phyloP scores from a whole-genome alignment of 2,113 vertebrate genomes.

The Carassius gibelio region DNA sequence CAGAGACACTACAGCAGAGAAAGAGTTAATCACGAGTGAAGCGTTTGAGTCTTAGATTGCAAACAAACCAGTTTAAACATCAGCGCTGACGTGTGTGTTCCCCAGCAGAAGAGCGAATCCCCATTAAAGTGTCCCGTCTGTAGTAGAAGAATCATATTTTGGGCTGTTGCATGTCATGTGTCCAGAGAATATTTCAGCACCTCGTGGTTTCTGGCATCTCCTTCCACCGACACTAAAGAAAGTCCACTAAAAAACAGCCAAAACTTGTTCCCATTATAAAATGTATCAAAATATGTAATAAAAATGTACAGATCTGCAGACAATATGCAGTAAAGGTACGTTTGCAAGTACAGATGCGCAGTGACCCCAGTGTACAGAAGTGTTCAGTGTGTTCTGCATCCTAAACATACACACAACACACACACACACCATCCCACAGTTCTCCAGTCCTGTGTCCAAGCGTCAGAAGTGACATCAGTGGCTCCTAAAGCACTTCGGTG shows the following conservation, averaged over 20 bases:
- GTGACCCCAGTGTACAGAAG: conserved; percentile 81
- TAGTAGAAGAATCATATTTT: background rate
- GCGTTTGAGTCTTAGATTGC: background rate
- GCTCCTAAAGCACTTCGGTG: background rate
- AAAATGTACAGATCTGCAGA: conserved; percentile 85
- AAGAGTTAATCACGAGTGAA: background rate
- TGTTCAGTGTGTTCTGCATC: conserved; percentile 6
- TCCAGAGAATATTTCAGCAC: background rate
- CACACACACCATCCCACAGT: conserved; percentile 45
- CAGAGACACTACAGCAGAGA: background rate
- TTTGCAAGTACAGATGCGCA: conserved; percentile 70
- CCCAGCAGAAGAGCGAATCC: too few relatives aligned
- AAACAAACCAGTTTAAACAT: too few relatives aligned
- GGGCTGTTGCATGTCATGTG: background rate
- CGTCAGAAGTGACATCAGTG: background rate
- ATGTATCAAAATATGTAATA: conserved; percentile 82
- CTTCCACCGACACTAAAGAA: too few relatives aligned
- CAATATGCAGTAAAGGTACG: conserved; percentile 79
- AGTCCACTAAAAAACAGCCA: background rate
- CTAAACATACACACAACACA: conserved; percentile 61
- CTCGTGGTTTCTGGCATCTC: background rate
- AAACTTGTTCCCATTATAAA: conserved; percentile 79
- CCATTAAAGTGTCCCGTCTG: background rate
- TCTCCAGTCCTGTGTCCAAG: background rate
- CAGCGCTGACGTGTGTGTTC: background rate